phyloP scores from a whole-genome alignment of 2,113 vertebrate species.

The Vidua chalybeata region DNA sequence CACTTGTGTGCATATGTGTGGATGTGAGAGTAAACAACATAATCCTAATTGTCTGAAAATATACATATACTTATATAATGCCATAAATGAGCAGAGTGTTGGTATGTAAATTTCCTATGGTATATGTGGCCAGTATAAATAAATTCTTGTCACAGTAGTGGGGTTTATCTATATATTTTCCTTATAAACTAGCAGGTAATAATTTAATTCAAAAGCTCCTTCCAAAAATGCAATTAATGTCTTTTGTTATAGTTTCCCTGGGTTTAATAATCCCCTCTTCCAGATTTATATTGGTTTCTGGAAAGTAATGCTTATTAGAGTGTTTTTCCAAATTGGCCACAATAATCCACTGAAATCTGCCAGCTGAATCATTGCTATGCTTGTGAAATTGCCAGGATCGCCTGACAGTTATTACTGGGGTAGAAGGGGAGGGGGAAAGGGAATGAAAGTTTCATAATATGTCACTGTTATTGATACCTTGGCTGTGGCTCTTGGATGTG shows the following conservation, averaged over 20 bases:
- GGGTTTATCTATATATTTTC: slow-evolving; percentile 58
- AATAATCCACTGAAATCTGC: slow-evolving; percentile 65
- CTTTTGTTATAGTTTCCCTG: slow-evolving; percentile 70
- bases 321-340: slow-evolving; percentile 73
- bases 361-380: slow-evolving; percentile 69
- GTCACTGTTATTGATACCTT: slow-evolving; percentile 65
- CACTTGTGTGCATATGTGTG: slow-evolving; percentile 26
- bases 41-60: slow-evolving; percentile 35
- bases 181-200: slow-evolving; percentile 65
- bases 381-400: slow-evolving; percentile 68
- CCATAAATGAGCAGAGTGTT: slow-evolving; percentile 33
- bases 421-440: slow-evolving; percentile 39
- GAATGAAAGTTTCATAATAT: slow-evolving; percentile 68
- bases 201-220: slow-evolving; percentile 65
- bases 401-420: slow-evolving; percentile 64
- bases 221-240: slow-evolving; percentile 67
- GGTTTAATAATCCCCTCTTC: slow-evolving; percentile 63
- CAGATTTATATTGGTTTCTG: slow-evolving; percentile 72
- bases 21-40: slow-evolving; percentile 36
- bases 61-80: neutral
- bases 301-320: slow-evolving; percentile 61
- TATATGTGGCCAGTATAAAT: slow-evolving; percentile 50
- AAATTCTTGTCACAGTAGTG: slow-evolving; percentile 53
- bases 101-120: slow-evolving; percentile 37
- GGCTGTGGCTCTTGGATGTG: slow-evolving; percentile 11